Evolutionary conservation across 2,797 vertebrate genomes (phyloP), one percentile per base, ranked within the genome.

Genomic region (Danio jaintianensis): DNA sequence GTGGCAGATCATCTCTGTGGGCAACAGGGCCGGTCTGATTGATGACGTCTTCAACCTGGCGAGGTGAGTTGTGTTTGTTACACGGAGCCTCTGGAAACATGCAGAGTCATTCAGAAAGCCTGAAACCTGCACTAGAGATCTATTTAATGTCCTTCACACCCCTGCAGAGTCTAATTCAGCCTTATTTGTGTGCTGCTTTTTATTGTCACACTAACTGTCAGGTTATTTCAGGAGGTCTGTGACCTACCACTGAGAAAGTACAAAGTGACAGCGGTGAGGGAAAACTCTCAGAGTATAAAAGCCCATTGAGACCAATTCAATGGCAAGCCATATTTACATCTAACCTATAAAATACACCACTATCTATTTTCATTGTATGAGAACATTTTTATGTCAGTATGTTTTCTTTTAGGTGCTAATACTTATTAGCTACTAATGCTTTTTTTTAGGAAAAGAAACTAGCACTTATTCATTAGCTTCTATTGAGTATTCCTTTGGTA

Each of bases 21-120:
- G 97, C 89, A 99, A 98, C 91, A 94, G 97, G 81, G 97, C 97
- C 0, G 96, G 95, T 55, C 95, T 99, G 83, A 98, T 99, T 4
- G 97, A 98, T 50, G 98, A 99, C 79, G 95, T 96, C 83, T 99
- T 99, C 92, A 99, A 97, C 91, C 90, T 99, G 81, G 97, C 97
- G 91, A 98, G 97, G 98, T 99, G 86, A 92, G 94, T 93, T 76
- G 6, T 12, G 61, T 62, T 22, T 55, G 55, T 71, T 58, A 50
- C 22, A 68, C 16, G 42, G 4, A 7, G 10, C 43, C 53, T 61
- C 42, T 36, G 56, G 29, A 29, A 38, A 52, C 29, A 36, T n/a
- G 18, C 4, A 20, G 5, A 58, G 9, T 15, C 29, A 15, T 40
- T 52, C 10, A 69, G 67, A 62, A 20, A 68, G 6, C 7, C 43